Evolutionary conservation across 2,797 vertebrate species (phyloP), one percentile per base, ranked within the genome.

Genomic region (Chaenodraco wilsoni): DNA sequence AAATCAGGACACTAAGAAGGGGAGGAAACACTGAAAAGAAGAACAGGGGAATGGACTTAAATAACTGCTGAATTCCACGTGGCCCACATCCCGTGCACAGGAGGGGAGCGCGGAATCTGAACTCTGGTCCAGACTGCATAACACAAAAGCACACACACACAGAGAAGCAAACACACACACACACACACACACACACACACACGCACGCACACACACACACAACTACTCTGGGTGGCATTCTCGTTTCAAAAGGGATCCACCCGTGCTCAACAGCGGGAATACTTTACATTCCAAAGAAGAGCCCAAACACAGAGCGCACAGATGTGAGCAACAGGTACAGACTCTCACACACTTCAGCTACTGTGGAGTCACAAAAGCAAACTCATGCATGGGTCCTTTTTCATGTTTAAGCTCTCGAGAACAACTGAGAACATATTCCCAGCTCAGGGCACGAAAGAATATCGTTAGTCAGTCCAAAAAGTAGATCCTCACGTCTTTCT

Each of bases 191-290:
- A 27, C 27, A 27, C 27, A 27, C 27, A 27, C 27, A 27, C 23
- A 27, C 23, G 27, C 23, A 27, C 23, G 27, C 23, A 27, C 23
- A 27, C 27, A 27, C 27, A 27, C 27, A 27, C 27, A 27, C 27
- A 27, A 37, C 33, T 79, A 15, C 67, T 68, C 77, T 64, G 76
- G 76, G 81, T 87, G 85, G 81, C 74, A 76, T 89, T 87, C 87
- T 79, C 73, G 82, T 88, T 91, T 88, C 79, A 88, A 91, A 87
- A 76, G 69, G 69, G 79, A 79, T 88, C 67, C 27, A 27, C 27
- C 27, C 45, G 61, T 83, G 61, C 82, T 78, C 76, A 81, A 84
- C 79, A 75, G 74, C n/a, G 15, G 60, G 33, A 80, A 89, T 88
- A 77, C 82, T 88, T 75, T 50, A 77, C 83, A 90, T 90, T 89